Evolutionary conservation across 2,888 invertebrate species (phyloP), one percentile per base, ranked within the genome.

Genomic region (Steinernema carpocapsae): DNA sequence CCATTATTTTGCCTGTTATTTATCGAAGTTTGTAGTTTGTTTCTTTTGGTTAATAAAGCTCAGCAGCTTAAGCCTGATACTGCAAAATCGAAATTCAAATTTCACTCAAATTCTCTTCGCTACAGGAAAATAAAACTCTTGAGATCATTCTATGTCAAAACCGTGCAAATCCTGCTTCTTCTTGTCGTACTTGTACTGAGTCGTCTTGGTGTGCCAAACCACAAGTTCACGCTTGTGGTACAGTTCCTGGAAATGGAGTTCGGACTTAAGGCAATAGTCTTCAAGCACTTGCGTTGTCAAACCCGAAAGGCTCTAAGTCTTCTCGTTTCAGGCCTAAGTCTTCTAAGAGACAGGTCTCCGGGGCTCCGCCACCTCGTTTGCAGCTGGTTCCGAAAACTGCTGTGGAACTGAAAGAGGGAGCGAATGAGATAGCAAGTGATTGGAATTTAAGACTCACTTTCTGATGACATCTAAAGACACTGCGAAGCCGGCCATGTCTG

Each of bases 401-500:
- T 17, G 64, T 64, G 2, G 64, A 64, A n/a, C 64, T 64, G 64
- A 22, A 64, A 56, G 19, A 2, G n/a, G 19, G 3, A 48, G 3
- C 14, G 17, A 3, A 19, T 52, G 6, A 12, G 3, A 52, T 24
- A 64, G 6, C 56, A 56, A 56, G 4, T 6, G 3, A 37, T 10
- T 48, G 48, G 48, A n/a, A 22, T 32, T 7, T 56, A 19, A 7
- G 24, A 72, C 76, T 17, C 74, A 80, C 72, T 76, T 78, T 7
- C 79, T 48, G 19, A 81, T 76, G 22, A 78, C 74, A 10, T 76
- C 74, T 22, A 83, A 71, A 72, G 79, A 78, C 37, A 84, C 74
- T 0, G 81, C 84, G 56, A 84, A 83, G 3, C 84, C 84, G 12
- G 83, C 83, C 84, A 84, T 84, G 52, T 84, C 84, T 10, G 80